phyloP scores from a whole-genome alignment of 2,888 invertebrate genomes.

The Bombylius discolor region DNA sequence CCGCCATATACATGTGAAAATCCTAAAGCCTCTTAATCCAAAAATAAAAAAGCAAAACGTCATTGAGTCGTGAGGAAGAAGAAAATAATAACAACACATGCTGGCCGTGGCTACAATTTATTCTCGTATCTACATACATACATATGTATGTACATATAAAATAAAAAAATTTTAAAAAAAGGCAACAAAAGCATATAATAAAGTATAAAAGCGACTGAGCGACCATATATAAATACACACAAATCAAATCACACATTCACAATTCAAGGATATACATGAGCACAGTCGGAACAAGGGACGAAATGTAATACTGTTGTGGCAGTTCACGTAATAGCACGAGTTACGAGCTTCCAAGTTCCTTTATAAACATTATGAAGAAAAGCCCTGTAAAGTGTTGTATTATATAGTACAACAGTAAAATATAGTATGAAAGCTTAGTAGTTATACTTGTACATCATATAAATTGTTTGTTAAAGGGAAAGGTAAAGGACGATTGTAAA shows the following conservation, averaged over 20 bases:
- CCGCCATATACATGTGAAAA: conserved; percentile 39
- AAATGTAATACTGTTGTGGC: not conserved
- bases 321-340: not conserved
- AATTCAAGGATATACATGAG: not conserved
- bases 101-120: not conserved
- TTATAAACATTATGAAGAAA: not conserved
- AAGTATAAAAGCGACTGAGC: not conserved
- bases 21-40: conserved; percentile 33
- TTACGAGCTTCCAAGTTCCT: not conserved
- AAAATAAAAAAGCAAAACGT: conserved; percentile 20
- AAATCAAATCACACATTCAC: not conserved
- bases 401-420: too few species aligned
- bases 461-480: too few species aligned
- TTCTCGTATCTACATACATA: not conserved
- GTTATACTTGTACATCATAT: too few species aligned
- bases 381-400: too few species aligned
- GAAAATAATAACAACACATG: conserved; percentile 4
- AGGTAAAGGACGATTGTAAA: too few species aligned
- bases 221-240: not conserved
- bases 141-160: not conserved
- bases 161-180: not conserved
- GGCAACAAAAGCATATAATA: not conserved
- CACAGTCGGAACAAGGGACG: too few species aligned
- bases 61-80: conserved; percentile 2
- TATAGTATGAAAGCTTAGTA: not conserved